Conservation (phyloP, 2,888 invertebrate species). For the Abrostola triplasia region DNA sequence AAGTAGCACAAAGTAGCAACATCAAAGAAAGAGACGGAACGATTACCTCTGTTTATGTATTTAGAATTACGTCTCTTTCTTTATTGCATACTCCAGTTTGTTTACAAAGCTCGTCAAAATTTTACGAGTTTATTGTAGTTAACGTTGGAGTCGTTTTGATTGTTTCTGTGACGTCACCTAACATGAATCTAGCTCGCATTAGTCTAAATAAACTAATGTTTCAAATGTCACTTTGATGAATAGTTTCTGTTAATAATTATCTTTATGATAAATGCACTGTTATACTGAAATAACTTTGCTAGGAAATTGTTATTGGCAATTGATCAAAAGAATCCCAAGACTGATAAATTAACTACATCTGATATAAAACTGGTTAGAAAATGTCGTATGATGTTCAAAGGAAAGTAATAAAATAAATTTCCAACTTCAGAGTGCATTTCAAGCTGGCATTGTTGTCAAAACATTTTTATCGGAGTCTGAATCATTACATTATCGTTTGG, state of each 20-base stretch:
- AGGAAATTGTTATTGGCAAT: conserved; percentile 29
- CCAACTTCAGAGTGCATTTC: conserved; percentile 4
- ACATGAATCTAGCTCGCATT: conserved; percentile 20
- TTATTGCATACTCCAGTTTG: conserved; percentile 46
- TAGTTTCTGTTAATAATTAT: conserved; percentile 14
- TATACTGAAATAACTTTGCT: conserved; percentile 6
- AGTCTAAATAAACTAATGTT: conserved; percentile 33
- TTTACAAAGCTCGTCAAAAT: conserved; percentile 46
- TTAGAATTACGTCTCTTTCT: conserved; percentile 50
- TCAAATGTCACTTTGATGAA: conserved; percentile 29
- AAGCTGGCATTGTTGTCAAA: conserved; percentile 24
- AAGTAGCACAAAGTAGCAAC: conserved; percentile 67
- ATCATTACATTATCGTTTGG: conserved; percentile 41
- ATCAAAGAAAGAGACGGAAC: conserved; percentile 66
- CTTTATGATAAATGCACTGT: conserved; percentile 12
- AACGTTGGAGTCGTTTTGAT: conserved; percentile 16
- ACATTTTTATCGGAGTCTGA: conserved; percentile 38
- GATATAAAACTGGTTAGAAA: too few species aligned
- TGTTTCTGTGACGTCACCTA: conserved; percentile 25
- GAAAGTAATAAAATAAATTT: background rate
- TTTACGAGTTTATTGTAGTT: conserved; percentile 48
- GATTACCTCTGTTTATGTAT: conserved; percentile 50
- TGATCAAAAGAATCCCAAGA: conserved; percentile 17
- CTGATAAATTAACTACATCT: background rate
- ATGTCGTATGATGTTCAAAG: background rate